These are phyloP conservation scores for Diadophis punctatus DNA, from an alignment of 2,113 vertebrate genomes.

Conservation along the genomic window DNA sequence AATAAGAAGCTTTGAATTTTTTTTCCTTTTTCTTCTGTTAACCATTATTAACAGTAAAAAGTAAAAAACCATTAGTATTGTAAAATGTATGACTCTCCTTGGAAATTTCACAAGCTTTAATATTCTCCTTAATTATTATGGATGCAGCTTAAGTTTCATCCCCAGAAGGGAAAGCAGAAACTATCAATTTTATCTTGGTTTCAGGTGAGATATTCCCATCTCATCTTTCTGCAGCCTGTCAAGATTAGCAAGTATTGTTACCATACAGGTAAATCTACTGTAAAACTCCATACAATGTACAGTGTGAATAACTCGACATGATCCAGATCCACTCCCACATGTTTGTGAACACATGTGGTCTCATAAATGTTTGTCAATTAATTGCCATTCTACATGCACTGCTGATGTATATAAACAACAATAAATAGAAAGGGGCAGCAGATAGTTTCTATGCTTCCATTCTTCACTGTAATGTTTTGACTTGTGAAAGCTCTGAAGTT, in stretches of 20 bases:
- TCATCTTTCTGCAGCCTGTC: neutral
- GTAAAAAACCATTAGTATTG: neutral
- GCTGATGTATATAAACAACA: neutral
- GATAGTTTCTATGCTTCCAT: slow-evolving; percentile 10
- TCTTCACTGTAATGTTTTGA: slow-evolving; percentile 12
- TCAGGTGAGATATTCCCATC: slow-evolving; percentile 7
- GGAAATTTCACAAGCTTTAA: neutral
- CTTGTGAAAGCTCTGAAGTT: neutral
- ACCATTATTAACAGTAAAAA: no score
- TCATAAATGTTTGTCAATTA: neutral
- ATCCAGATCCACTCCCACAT: neutral
- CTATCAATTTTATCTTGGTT: slow-evolving; percentile 16
- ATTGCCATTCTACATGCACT: neutral
- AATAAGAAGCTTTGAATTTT: neutral
- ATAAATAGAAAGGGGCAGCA: slow-evolving; percentile 9
- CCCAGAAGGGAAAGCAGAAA: neutral
- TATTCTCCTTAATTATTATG: neutral
- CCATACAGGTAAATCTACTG: neutral
- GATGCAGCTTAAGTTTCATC: neutral
- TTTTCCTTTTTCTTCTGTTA: neutral
- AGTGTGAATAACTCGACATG: neutral
- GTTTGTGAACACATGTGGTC: neutral
- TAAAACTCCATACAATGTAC: neutral
- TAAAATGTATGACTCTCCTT: neutral
- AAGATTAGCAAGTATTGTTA: neutral